A percentile compares a stretch with the other conserved stretches of the same genome.
phyloP scores from a whole-genome alignment of 2,888 invertebrate species.

The Troides aeacus region DNA sequence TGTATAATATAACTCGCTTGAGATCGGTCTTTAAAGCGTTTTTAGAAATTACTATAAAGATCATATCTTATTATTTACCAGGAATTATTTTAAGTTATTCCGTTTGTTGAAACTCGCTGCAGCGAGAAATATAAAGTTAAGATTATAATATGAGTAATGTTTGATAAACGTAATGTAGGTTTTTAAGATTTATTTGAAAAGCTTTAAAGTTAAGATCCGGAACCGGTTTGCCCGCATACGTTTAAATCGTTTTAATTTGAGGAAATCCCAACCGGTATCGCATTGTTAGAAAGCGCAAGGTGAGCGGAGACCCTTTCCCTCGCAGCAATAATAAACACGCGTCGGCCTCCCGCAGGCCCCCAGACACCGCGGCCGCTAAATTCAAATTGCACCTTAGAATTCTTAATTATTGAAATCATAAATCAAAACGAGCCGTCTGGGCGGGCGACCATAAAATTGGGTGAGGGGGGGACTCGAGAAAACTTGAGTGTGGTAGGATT shows the following conservation, averaged over 20 bases:
- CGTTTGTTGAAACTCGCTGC: too few relatives aligned
- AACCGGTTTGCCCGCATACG: not conserved
- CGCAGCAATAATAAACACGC: slow-evolving; percentile 76
- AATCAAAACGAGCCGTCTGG: slow-evolving; percentile 79
- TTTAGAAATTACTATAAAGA: too few relatives aligned
- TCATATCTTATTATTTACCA: too few relatives aligned
- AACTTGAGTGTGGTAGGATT: slow-evolving; percentile 80
- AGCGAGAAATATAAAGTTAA: too few relatives aligned
- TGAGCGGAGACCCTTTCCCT: slow-evolving; percentile 68
- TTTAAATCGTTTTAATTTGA: slow-evolving; percentile 44
- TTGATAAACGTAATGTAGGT: not conserved
- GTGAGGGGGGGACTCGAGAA: slow-evolving; percentile 53
- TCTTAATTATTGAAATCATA: slow-evolving; percentile 81
- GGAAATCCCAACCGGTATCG: slow-evolving; percentile 60
- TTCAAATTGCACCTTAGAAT: slow-evolving; percentile 80
- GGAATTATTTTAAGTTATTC: too few relatives aligned
- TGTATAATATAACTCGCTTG: not conserved
- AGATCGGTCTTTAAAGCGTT: not conserved
- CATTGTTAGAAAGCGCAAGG: slow-evolving; percentile 67
- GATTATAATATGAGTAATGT: not conserved
- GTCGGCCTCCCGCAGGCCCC: slow-evolving; percentile 69
- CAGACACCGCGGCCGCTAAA: slow-evolving; percentile 67
- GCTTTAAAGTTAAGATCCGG: not conserved
- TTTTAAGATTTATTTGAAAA: not conserved
- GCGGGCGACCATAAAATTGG: slow-evolving; percentile 77